Evolutionary conservation across 2,888 invertebrate genomes (phyloP).

Genomic region (Trichogramma dendrolimi): DNA sequence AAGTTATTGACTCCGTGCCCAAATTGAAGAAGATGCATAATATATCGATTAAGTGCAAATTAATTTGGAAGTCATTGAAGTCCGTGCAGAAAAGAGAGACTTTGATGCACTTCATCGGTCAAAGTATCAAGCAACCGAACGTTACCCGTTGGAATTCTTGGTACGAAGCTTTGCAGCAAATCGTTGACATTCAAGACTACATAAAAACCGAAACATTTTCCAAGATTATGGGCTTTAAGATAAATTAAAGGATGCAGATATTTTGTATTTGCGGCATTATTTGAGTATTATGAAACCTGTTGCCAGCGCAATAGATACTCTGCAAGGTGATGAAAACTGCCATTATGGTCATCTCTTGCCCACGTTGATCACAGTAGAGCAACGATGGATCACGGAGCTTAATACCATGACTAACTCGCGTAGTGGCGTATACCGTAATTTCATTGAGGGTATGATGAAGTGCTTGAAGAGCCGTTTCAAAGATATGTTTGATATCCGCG

Average conservation of each 20-base stretch:
- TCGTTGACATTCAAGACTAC: background rate
- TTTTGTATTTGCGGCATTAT: conserved; percentile 2
- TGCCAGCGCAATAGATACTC: conserved; percentile 2
- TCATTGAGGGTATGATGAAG: too few relatives aligned
- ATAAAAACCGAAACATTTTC: background rate
- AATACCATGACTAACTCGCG: too few relatives aligned
- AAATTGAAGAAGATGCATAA: background rate
- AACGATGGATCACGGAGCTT: too few relatives aligned
- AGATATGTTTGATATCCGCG: too few relatives aligned
- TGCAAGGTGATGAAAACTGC: conserved; percentile 4
- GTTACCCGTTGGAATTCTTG: background rate
- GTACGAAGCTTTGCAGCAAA: background rate
- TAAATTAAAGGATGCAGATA: too few relatives aligned
- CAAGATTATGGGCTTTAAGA: too few relatives aligned
- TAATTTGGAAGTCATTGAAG: background rate
- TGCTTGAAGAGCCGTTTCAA: too few relatives aligned
- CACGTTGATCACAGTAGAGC: background rate
- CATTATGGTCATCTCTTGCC: conserved; percentile 9
- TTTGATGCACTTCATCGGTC: too few relatives aligned
- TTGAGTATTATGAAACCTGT: conserved; percentile 5
- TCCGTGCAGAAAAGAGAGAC: background rate
- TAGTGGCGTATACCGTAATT: too few relatives aligned
- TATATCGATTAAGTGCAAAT: background rate
- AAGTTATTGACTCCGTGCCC: background rate
- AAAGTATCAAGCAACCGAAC: background rate